phyloP scores from a whole-genome alignment of 2,797 vertebrate genomes.

The Sphaeramia orbicularis region DNA sequence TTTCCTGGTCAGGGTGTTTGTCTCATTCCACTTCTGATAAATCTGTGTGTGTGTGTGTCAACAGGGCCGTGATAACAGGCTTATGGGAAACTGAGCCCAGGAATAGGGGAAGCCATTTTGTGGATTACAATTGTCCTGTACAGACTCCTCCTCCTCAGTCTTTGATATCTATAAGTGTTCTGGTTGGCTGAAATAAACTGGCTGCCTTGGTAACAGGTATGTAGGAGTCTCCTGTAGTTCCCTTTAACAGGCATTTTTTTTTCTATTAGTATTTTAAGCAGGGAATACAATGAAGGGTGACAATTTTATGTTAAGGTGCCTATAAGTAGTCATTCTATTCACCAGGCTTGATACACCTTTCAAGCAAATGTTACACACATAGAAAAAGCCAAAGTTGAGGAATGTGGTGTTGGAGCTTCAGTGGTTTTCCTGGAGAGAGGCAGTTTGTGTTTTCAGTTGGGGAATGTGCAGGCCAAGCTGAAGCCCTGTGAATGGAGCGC shows the following conservation, averaged over 20 bases:
- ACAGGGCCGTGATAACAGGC: conserved; percentile 60
- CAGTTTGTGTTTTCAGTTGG: conserved; percentile 71
- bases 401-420: conserved; percentile 61
- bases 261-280: conserved; percentile 17
- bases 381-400: conserved; percentile 37
- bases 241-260: conserved; percentile 38
- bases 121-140: conserved; percentile 36
- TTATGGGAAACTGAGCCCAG: conserved; percentile 37
- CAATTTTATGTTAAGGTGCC: conserved; percentile 31
- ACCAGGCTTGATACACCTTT: neutral
- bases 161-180: conserved; percentile 36
- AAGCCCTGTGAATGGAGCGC: conserved; percentile 61
- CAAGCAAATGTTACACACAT: conserved; percentile 5
- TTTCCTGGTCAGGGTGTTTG: conserved; percentile 68
- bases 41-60: conserved; percentile 52
- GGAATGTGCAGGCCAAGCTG: conserved; percentile 74
- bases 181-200: conserved; percentile 58
- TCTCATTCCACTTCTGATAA: conserved; percentile 62
- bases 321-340: conserved; percentile 22
- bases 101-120: conserved; percentile 58
- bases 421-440: conserved; percentile 63
- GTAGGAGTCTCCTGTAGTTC: conserved; percentile 15
- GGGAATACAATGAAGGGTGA: conserved; percentile 32
- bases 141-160: conserved; percentile 39
- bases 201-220: conserved; percentile 63